phyloP scores from a whole-genome alignment of 2,113 vertebrate species.

The Terrapene triunguis region DNA sequence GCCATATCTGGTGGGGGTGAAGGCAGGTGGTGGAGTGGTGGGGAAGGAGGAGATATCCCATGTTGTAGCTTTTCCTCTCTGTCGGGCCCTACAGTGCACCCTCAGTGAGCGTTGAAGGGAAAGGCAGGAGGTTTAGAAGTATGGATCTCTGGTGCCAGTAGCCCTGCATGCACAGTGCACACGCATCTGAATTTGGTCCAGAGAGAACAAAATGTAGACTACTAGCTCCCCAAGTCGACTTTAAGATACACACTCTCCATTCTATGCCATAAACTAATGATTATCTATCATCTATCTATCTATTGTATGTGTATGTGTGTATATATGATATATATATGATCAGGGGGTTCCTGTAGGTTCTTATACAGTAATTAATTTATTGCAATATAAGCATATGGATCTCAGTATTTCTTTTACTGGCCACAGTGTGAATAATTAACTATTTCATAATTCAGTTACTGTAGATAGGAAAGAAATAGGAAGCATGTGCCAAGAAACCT shows the following conservation, averaged over 20 bases:
- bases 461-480: background rate
- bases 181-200: background rate
- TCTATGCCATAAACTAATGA: too few relatives aligned
- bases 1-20: background rate
- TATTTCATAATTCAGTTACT: background rate
- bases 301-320: too few relatives aligned
- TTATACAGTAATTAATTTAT: background rate
- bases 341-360: background rate
- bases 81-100: fast-evolving
- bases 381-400: background rate
- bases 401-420: background rate
- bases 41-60: fast-evolving
- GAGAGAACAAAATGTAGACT: background rate
- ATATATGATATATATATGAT: background rate
- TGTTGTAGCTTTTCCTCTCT: background rate
- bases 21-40: too few relatives aligned
- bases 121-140: background rate
- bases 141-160: background rate
- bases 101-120: background rate
- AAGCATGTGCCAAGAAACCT: background rate
- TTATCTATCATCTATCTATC: too few relatives aligned
- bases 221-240: background rate
- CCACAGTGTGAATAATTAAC: background rate
- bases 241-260: background rate
- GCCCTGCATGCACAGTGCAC: background rate